phyloP scores from a whole-genome alignment of 2,888 invertebrate genomes.

The Philonicus albiceps region DNA sequence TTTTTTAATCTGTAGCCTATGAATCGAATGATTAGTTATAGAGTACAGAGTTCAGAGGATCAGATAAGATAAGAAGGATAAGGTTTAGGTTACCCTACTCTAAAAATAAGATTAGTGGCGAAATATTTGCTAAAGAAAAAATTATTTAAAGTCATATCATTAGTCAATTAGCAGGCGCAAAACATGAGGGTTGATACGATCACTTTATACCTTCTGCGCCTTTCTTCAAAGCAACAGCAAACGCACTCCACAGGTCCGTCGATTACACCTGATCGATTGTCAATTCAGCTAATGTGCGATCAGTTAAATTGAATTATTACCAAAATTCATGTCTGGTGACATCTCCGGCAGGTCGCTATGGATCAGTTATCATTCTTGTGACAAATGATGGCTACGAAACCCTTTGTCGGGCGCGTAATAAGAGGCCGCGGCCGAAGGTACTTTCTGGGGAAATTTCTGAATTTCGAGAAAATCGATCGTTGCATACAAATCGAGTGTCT shows the following conservation, averaged over 20 bases:
- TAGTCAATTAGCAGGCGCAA: not conserved
- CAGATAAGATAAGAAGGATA: too few species aligned
- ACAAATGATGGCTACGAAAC: slow-evolving; percentile 13
- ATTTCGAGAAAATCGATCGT: slow-evolving; percentile 12
- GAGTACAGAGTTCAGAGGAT: too few species aligned
- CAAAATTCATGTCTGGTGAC: slow-evolving; percentile 34
- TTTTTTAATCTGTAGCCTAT: too few species aligned
- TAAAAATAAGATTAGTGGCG: not conserved
- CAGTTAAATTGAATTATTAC: slow-evolving; percentile 43
- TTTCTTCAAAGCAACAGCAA: not conserved
- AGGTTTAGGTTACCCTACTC: too few species aligned
- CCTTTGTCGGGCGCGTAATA: slow-evolving; percentile 23
- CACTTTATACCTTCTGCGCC: not conserved
- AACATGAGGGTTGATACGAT: not conserved
- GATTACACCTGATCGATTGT: slow-evolving; percentile 31
- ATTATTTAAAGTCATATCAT: not conserved
- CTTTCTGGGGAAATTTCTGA: slow-evolving; percentile 23
- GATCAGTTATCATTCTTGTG: not conserved
- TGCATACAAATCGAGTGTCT: slow-evolving; percentile 30
- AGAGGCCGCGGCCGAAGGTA: not conserved
- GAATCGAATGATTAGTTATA: too few species aligned
- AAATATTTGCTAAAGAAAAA: not conserved
- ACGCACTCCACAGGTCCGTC: not conserved
- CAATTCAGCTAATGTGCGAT: slow-evolving; percentile 29
- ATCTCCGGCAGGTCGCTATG: not conserved